phyloP scores from a whole-genome alignment of 92 coral and sea anemone species.

The Diadumene lineata region DNA sequence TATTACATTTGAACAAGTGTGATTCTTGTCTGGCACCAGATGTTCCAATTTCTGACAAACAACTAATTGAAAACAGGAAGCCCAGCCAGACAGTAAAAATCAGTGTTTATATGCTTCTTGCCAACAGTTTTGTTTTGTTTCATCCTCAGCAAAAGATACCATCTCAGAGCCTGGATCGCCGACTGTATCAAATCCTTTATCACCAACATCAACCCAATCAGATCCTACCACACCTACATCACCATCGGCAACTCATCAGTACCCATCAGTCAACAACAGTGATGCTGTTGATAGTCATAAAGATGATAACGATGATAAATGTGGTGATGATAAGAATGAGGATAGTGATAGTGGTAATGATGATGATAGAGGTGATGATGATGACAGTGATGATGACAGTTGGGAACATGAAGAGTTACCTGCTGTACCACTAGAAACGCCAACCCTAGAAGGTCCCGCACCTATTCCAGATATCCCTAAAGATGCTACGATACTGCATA shows the following conservation, averaged over 20 bases:
- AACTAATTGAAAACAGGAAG: no score
- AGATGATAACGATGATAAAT: no score
- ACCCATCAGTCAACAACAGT: neutral
- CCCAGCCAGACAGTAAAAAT: no score
- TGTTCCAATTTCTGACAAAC: no score
- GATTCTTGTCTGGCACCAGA: no score
- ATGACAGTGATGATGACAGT: constrained; percentile 37
- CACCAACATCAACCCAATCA: neutral
- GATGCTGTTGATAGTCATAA: no score
- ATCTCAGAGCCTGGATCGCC: constrained; percentile 5
- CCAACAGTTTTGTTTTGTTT: neutral
- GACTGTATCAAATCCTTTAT: neutral
- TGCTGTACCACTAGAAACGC: constrained; percentile 24
- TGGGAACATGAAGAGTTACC: constrained; percentile 39
- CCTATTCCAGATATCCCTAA: neutral
- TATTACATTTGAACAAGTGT: no score
- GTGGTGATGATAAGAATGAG: neutral
- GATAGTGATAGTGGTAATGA: neutral
- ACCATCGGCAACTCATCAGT: neutral
- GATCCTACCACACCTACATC: neutral
- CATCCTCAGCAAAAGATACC: neutral
- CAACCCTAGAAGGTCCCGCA: constrained; percentile 8
- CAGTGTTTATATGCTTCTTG: no score
- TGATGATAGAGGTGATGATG: neutral
- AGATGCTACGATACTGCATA: constrained; percentile 8